Conservation (phyloP, 2,113 vertebrate species). For the Odontophorus gujanensis region DNA sequence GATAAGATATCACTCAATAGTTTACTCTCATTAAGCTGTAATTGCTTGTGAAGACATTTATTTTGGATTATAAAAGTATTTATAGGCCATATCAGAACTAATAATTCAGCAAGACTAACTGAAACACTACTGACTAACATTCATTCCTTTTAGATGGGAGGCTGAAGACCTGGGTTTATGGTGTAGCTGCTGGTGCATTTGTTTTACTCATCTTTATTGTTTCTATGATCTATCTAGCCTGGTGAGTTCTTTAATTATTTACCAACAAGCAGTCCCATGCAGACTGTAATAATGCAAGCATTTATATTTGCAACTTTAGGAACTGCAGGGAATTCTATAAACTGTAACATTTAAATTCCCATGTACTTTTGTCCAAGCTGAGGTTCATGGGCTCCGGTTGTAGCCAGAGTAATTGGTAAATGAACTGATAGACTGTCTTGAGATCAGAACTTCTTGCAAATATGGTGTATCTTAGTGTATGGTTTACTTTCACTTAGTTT, state of each 20-base stretch:
- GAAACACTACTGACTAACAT: slow-evolving; percentile 77
- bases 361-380: background rate
- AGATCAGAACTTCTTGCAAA: background rate
- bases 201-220: slow-evolving; percentile 98
- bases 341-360: background rate
- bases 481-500: background rate
- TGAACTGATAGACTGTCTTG: background rate
- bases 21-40: background rate
- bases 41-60: background rate
- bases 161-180: slow-evolving; percentile 99
- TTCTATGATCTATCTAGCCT: slow-evolving; percentile 99
- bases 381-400: background rate
- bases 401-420: background rate
- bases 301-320: background rate
- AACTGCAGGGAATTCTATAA: background rate
- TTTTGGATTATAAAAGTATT: slow-evolving; percentile 34
- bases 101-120: slow-evolving; percentile 61
- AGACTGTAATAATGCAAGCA: background rate
- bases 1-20: background rate
- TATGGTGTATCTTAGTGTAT: background rate
- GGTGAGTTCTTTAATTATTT: slow-evolving; percentile 88
- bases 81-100: slow-evolving; percentile 24
- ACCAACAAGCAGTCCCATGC: slow-evolving; percentile 11
- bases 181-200: slow-evolving; percentile 94
- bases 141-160: slow-evolving; percentile 90